Conservation (phyloP, 2,888 invertebrate genomes). For the Trachelus stipa region DNA sequence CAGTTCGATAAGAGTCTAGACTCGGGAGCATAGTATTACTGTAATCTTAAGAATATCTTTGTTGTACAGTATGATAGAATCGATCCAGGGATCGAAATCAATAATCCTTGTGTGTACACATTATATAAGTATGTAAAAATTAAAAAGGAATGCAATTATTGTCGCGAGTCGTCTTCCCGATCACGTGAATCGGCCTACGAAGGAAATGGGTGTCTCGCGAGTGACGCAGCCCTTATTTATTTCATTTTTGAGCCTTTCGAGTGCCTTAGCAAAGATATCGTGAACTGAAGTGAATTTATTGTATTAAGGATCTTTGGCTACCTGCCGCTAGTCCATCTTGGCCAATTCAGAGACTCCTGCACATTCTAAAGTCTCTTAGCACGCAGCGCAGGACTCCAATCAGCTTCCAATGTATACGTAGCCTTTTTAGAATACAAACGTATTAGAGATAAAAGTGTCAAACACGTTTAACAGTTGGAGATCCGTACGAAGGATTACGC, state of each 20-base stretch:
- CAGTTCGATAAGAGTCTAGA: too few relatives aligned
- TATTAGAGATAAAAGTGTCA: constrained; percentile 11
- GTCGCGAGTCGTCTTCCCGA: too few relatives aligned
- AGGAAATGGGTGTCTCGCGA: too few relatives aligned
- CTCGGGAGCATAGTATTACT: too few relatives aligned
- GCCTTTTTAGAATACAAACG: constrained; percentile 31
- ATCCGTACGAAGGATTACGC: constrained; percentile 28
- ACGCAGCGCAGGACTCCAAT: too few relatives aligned
- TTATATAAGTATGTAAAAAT: too few relatives aligned
- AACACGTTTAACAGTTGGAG: constrained; percentile 35
- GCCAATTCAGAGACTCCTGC: background rate
- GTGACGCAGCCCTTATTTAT: too few relatives aligned
- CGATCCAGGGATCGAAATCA: constrained; percentile 16
- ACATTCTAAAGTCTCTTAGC: background rate
- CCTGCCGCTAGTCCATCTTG: background rate
- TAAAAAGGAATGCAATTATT: too few relatives aligned
- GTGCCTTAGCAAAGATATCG: constrained; percentile 43
- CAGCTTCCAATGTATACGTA: constrained; percentile 19
- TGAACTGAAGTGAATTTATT: constrained; percentile 28
- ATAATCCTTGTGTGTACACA: too few relatives aligned
- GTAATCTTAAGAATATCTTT: constrained; percentile 7
- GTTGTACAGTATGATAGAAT: constrained; percentile 42
- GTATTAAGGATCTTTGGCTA: constrained; percentile 8
- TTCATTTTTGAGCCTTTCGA: constrained; percentile 35
- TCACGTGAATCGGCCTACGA: too few relatives aligned